Conservation (phyloP, 2,888 invertebrate species). For the Sthenelais limicola region DNA sequence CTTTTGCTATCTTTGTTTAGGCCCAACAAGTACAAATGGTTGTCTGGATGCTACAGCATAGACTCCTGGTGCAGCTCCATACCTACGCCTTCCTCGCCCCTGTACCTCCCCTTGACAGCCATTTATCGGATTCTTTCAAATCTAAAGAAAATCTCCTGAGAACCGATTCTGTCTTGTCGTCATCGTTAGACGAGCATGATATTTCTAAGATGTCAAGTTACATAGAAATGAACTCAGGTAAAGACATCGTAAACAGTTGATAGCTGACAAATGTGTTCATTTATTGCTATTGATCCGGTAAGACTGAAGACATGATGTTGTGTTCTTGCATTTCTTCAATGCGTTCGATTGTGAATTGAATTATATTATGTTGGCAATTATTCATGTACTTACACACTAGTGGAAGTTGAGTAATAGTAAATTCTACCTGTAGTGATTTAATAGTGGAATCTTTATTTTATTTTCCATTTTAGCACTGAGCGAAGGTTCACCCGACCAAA, state of each 20-base stretch:
- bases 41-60: constrained; percentile 93
- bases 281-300: too few species aligned
- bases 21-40: constrained; percentile 77
- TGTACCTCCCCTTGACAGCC: background rate
- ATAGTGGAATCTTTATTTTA: background rate
- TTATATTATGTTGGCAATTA: too few species aligned
- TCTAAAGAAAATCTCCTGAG: background rate
- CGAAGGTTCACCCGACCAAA: constrained; percentile 34
- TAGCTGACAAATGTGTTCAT: too few species aligned
- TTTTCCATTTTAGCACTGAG: background rate
- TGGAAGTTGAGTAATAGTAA: too few species aligned
- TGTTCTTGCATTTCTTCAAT: too few species aligned
- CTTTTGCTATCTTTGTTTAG: constrained; percentile 54
- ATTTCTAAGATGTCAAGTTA: background rate
- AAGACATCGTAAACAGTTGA: too few species aligned
- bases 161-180: constrained; percentile 21
- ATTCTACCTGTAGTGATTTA: too few species aligned
- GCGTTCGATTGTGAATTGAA: too few species aligned
- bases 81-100: constrained; percentile 91
- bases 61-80: constrained; percentile 90
- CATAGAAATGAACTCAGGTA: constrained; percentile 2
- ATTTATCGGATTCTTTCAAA: background rate
- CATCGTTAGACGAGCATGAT: constrained; percentile 31
- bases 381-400: too few species aligned
- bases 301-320: too few species aligned